Conservation (phyloP, 2,797 vertebrate genomes). For the Sebastes reedi region DNA sequence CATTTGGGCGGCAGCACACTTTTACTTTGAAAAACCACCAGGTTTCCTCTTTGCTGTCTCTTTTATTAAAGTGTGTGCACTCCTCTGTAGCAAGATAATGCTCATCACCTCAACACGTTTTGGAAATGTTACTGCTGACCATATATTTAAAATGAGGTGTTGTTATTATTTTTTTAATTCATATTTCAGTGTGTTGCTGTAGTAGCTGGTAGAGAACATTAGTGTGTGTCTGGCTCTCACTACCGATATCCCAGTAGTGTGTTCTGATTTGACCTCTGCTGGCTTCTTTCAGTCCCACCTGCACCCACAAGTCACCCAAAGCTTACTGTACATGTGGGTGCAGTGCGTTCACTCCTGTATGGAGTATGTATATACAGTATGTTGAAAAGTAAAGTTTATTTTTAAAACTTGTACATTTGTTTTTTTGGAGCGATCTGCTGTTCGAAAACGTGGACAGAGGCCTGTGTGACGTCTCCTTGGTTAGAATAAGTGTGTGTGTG, state of each 20-base stretch:
- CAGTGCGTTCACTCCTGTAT: constrained; percentile 47
- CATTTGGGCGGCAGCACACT: not conserved
- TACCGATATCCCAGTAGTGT: not conserved
- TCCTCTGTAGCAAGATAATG: constrained; percentile 32
- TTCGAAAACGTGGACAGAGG: constrained; percentile 55
- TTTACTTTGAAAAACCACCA: not conserved
- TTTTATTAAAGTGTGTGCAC: not conserved
- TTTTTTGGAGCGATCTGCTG: constrained; percentile 71
- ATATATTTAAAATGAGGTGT: constrained; percentile 43
- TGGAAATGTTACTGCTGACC: constrained; percentile 58
- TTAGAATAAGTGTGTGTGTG: not conserved
- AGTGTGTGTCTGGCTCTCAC: not conserved
- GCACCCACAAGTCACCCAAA: constrained; percentile 16
- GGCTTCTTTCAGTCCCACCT: constrained; percentile 3
- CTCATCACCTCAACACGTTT: constrained; percentile 6
- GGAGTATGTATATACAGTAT: constrained; percentile 72
- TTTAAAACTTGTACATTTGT: constrained; percentile 62
- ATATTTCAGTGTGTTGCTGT: constrained; percentile 17
- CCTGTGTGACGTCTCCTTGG: constrained; percentile 13
- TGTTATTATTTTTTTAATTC: constrained; percentile 31
- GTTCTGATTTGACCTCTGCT: constrained; percentile 37
- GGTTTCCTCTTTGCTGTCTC: not conserved
- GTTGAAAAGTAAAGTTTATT: constrained; percentile 73
- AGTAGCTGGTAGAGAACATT: constrained; percentile 8
- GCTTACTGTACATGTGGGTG: constrained; percentile 11